Percentiles rank a stretch among this genome's conserved stretches.
These are phyloP conservation scores for Iphiclides podalirius DNA, from an alignment of 2,888 invertebrate species.

Conservation along the genomic window DNA sequence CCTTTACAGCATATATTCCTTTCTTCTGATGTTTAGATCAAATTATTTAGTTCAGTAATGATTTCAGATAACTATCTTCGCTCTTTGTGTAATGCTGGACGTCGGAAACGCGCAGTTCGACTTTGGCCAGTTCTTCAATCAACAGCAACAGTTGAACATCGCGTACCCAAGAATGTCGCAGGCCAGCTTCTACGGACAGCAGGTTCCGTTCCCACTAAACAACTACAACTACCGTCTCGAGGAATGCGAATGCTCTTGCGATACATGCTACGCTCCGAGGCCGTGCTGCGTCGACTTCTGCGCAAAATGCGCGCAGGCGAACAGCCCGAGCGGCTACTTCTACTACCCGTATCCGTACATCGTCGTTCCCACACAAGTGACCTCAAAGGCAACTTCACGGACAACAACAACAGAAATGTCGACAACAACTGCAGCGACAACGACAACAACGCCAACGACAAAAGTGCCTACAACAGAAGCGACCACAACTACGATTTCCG, in stretches of 20 bases:
- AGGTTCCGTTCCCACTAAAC: background rate
- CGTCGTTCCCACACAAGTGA: slow-evolving; percentile 30
- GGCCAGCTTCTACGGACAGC: slow-evolving; percentile 1
- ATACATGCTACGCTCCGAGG: slow-evolving; percentile 34
- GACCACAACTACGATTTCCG: slow-evolving; percentile 20
- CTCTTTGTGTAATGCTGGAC: slow-evolving; percentile 1
- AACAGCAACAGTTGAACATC: background rate
- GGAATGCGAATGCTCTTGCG: slow-evolving; percentile 36
- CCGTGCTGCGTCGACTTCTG: slow-evolving; percentile 41
- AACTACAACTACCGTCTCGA: slow-evolving; percentile 6
- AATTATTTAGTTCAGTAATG: no score
- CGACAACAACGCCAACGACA: slow-evolving; percentile 5
- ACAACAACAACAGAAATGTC: slow-evolving; percentile 3
- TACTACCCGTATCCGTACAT: slow-evolving; percentile 46
- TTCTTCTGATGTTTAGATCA: no score
- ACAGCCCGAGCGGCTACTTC: slow-evolving; percentile 32
- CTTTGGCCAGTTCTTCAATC: slow-evolving; percentile 8
- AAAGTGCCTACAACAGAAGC: slow-evolving; percentile 21
- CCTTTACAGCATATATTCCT: no score
- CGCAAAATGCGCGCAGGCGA: slow-evolving; percentile 27
- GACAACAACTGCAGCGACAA: slow-evolving; percentile 3
- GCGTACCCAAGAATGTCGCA: slow-evolving; percentile 4
- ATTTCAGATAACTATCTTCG: slow-evolving; percentile 11
- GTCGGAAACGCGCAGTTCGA: slow-evolving; percentile 9
- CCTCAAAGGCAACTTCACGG: background rate